Evolutionary conservation across 1,140 invertebrate species (phyloP).

Genomic region (Pachyrhynchus sulphureomaculatus): DNA sequence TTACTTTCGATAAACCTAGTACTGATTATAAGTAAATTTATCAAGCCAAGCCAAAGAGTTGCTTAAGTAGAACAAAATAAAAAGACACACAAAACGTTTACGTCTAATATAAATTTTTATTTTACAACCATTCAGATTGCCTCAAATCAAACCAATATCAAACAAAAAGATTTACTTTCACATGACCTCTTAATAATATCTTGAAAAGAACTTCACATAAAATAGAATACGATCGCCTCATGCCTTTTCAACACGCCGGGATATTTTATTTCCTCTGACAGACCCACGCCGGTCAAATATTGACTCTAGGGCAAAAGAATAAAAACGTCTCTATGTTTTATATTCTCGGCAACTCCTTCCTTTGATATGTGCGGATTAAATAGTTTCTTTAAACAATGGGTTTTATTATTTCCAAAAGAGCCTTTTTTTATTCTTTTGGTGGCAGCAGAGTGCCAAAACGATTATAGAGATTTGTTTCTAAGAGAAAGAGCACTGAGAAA

Average conservation of each 20-base stretch:
- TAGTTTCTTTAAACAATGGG: conserved; percentile 6
- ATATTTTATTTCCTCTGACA: conserved; percentile 16
- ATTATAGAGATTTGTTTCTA: too few relatives aligned
- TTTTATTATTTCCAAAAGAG: conserved; percentile 4
- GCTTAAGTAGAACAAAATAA: too few relatives aligned
- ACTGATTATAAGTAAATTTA: too few relatives aligned
- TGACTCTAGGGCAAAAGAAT: conserved; percentile 12
- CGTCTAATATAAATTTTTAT: too few relatives aligned
- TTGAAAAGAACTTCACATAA: conserved; percentile 4
- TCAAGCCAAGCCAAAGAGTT: too few relatives aligned
- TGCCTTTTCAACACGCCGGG: conserved; percentile 3
- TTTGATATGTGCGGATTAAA: conserved; percentile 15
- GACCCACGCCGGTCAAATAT: conserved; percentile 17
- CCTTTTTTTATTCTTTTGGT: neutral
- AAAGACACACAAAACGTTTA: too few relatives aligned
- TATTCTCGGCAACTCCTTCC: conserved; percentile 6
- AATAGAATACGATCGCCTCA: conserved; percentile 12
- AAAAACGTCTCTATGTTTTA: conserved; percentile 9
- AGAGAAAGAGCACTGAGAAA: too few relatives aligned
- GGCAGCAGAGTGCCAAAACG: too few relatives aligned
- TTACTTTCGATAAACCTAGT: too few relatives aligned
- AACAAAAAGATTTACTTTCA: conserved; percentile 9
- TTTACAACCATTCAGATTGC: too few relatives aligned
- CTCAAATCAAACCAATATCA: conserved; percentile 2
- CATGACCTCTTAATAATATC: conserved; percentile 11